phyloP scores from a whole-genome alignment of 1,140 invertebrate genomes.

The Ips typographus region DNA sequence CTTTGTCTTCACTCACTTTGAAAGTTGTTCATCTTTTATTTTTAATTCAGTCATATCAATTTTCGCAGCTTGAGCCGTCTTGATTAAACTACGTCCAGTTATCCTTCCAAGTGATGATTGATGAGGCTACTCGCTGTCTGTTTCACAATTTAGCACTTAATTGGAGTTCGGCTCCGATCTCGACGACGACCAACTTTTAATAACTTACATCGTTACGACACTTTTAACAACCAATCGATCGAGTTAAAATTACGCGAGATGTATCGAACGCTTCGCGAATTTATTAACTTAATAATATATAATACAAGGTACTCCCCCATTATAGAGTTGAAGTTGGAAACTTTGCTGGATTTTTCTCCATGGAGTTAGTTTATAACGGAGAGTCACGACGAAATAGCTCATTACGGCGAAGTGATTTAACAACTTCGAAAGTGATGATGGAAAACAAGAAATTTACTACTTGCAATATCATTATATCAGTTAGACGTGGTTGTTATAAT shows the following conservation, averaged over 20 bases:
- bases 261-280: slow-evolving; percentile 16
- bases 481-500: no score
- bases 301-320: background rate
- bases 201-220: slow-evolving; percentile 46
- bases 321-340: slow-evolving; percentile 7
- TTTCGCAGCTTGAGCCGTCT: background rate
- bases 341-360: background rate
- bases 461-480: background rate
- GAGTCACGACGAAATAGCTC: background rate
- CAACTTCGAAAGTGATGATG: background rate
- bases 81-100: background rate
- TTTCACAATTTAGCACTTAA: slow-evolving; percentile 26
- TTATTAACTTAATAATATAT: slow-evolving; percentile 21
- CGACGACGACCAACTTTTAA: slow-evolving; percentile 44
- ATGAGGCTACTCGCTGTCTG: slow-evolving; percentile 24
- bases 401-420: background rate
- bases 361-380: background rate
- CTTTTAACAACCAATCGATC: slow-evolving; percentile 41
- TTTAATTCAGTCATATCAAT: no score
- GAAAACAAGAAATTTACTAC: background rate
- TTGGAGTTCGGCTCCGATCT: slow-evolving; percentile 27
- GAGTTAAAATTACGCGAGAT: slow-evolving; percentile 6
- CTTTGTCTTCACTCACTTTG: no score
- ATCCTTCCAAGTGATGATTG: slow-evolving; percentile 24
- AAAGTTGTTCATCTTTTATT: no score